Conservation (phyloP, 2,888 invertebrate species). For the Drosophila kanekoi region DNA sequence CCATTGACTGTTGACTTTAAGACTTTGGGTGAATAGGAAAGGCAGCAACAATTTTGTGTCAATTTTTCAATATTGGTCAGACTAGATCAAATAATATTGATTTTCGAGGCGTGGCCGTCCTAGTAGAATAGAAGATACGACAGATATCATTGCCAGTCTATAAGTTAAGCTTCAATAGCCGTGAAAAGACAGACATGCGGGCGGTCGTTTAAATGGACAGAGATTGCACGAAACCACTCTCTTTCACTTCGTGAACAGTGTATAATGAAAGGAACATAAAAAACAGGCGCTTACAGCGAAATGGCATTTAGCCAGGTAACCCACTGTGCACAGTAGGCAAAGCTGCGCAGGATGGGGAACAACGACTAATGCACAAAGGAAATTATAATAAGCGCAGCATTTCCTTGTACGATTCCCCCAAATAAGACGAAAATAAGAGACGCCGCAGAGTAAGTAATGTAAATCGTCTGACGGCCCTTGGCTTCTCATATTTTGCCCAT, state of each 20-base stretch:
- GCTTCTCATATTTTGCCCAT: slow-evolving; percentile 45
- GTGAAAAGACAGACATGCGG: too few species aligned
- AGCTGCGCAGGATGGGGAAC: slow-evolving; percentile 3
- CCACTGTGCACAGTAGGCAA: slow-evolving; percentile 76
- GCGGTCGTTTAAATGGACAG: too few species aligned
- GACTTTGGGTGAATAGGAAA: too few species aligned
- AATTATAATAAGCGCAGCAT: slow-evolving; percentile 75
- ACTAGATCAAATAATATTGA: too few species aligned
- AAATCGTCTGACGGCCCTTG: slow-evolving; percentile 62
- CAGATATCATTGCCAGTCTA: too few species aligned
- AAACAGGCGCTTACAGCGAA: slow-evolving; percentile 56
- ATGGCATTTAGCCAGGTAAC: slow-evolving; percentile 62
- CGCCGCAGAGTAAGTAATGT: slow-evolving; percentile 76
- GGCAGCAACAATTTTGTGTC: too few species aligned
- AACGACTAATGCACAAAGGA: slow-evolving; percentile 67
- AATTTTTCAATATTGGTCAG: too few species aligned
- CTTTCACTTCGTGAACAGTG: not conserved
- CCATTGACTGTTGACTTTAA: too few species aligned
- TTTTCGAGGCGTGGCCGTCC: too few species aligned
- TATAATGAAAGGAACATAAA: slow-evolving; percentile 32
- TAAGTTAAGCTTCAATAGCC: too few species aligned
- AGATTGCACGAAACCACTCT: not conserved
- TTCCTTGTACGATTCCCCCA: slow-evolving; percentile 57
- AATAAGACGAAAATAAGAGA: slow-evolving; percentile 52
- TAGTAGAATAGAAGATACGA: too few species aligned